Percentiles rank a stretch among this genome's conserved stretches.
Evolutionary conservation across 2,888 invertebrate species (phyloP).

Genomic region (Scelioninae gen. 1): DNA sequence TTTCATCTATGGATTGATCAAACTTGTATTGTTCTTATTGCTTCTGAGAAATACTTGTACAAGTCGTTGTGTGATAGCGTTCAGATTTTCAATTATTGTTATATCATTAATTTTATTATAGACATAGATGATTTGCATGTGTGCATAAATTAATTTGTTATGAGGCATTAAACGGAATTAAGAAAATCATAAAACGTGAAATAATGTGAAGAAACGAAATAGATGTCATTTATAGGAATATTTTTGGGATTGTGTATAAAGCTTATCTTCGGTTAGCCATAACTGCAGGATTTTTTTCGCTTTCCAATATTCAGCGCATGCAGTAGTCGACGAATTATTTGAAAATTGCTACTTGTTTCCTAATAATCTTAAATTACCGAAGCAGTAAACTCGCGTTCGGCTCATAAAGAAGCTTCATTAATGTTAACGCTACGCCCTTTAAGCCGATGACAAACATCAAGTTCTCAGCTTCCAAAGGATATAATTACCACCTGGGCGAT

Average conservation of each 20-base stretch:
- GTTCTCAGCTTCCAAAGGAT: slow-evolving; percentile 56
- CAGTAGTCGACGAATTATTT: slow-evolving; percentile 22
- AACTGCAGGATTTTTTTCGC: slow-evolving; percentile 10
- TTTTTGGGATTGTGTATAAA: not conserved
- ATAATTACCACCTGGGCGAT: slow-evolving; percentile 62
- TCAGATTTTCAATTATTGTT: slow-evolving; percentile 6
- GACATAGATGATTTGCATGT: not conserved
- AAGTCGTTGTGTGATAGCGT: not conserved
- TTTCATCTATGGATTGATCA: not conserved
- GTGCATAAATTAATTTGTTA: not conserved
- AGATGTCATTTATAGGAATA: too few species aligned
- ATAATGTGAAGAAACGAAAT: too few species aligned
- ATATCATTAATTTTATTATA: slow-evolving; percentile 19
- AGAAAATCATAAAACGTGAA: too few species aligned
- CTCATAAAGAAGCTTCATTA: slow-evolving; percentile 50
- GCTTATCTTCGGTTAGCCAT: slow-evolving; percentile 24
- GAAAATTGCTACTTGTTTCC: slow-evolving; percentile 54
- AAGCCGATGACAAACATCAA: slow-evolving; percentile 63
- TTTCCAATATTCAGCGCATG: slow-evolving; percentile 6
- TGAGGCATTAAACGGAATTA: too few species aligned
- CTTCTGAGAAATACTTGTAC: slow-evolving; percentile 7
- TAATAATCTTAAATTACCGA: slow-evolving; percentile 39
- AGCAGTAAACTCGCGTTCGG: slow-evolving; percentile 8
- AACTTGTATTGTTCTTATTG: slow-evolving; percentile 5
- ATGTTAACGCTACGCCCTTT: slow-evolving; percentile 52